A percentile compares a stretch with the other conserved stretches of the same genome.
These are phyloP conservation scores for Betta splendens DNA, from an alignment of 2,797 vertebrate species.

Conservation along the genomic window DNA sequence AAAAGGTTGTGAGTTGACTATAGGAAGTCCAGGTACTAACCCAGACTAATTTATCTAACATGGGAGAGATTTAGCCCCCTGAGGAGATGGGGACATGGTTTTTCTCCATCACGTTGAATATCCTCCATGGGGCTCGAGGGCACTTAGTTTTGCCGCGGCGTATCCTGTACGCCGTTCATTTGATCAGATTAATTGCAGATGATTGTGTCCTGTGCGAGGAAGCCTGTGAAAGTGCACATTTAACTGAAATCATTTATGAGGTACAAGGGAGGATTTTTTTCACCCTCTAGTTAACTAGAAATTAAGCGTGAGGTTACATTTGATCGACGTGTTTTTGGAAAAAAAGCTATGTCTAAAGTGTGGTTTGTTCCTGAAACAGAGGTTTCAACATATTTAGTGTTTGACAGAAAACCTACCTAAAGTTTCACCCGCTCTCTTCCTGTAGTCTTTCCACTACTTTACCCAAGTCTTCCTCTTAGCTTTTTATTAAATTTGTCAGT, in stretches of 20 bases:
- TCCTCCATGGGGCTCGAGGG: conserved; percentile 75
- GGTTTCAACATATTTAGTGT: conserved; percentile 59
- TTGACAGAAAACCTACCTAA: conserved; percentile 80
- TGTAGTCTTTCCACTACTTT: conserved; percentile 30
- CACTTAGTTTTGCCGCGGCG: conserved; percentile 70
- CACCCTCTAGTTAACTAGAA: neutral
- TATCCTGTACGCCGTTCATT: conserved; percentile 79
- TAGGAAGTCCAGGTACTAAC: conserved; percentile 82
- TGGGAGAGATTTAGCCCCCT: conserved; percentile 77
- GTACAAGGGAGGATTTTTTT: conserved; percentile 2
- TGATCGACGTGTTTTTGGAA: neutral
- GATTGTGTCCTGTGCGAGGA: conserved; percentile 77
- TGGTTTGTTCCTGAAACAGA: conserved; percentile 8
- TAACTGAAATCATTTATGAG: conserved; percentile 56
- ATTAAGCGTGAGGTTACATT: too few species aligned
- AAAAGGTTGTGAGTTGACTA: conserved; percentile 86
- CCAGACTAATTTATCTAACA: conserved; percentile 81
- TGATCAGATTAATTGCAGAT: conserved; percentile 81
- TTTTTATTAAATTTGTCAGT: conserved; percentile 60
- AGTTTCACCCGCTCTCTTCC: conserved; percentile 64
- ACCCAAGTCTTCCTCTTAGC: conserved; percentile 28
- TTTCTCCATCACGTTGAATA: conserved; percentile 79
- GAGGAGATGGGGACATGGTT: conserved; percentile 79
- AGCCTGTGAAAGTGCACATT: conserved; percentile 65
- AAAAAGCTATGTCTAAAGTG: conserved; percentile 17